Conservation (phyloP, 2,113 vertebrate genomes). For the Rhabdornis inornatus region DNA sequence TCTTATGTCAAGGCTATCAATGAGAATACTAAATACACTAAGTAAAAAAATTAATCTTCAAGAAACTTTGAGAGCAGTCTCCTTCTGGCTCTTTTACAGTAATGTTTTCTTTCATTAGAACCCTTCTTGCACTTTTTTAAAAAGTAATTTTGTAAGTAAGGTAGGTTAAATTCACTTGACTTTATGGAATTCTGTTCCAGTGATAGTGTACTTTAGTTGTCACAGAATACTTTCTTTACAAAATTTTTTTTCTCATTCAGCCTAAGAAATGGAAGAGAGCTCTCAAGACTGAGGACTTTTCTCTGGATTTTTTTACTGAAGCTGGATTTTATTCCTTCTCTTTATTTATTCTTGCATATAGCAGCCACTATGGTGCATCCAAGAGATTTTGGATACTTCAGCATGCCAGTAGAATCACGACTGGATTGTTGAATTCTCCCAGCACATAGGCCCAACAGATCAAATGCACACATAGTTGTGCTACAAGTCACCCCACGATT, state of each 20-base stretch:
- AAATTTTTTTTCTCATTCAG: not conserved
- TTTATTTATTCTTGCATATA: not conserved
- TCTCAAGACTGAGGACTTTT: not conserved
- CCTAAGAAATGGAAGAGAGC: not conserved
- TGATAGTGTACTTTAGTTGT: not conserved
- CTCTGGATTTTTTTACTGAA: not conserved
- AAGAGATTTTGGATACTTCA: not conserved
- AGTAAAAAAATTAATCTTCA: not conserved
- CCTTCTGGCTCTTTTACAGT: not conserved
- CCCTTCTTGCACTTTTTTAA: not conserved
- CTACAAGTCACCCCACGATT: not conserved
- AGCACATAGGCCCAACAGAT: not conserved
- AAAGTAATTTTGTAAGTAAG: not conserved
- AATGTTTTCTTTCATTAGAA: not conserved
- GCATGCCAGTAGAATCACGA: not conserved
- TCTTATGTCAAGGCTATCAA: not conserved
- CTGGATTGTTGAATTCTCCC: not conserved
- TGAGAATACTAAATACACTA: not conserved
- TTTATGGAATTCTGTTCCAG: not conserved
- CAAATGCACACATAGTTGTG: not conserved
- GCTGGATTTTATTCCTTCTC: not conserved
- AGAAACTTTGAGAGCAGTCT: not conserved
- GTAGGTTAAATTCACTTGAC: not conserved
- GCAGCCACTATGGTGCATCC: not conserved
- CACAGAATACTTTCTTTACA: not conserved